Base-by-base conservation (phyloP, 2,113 vertebrate genomes). In the Felis chaus region DNA sequence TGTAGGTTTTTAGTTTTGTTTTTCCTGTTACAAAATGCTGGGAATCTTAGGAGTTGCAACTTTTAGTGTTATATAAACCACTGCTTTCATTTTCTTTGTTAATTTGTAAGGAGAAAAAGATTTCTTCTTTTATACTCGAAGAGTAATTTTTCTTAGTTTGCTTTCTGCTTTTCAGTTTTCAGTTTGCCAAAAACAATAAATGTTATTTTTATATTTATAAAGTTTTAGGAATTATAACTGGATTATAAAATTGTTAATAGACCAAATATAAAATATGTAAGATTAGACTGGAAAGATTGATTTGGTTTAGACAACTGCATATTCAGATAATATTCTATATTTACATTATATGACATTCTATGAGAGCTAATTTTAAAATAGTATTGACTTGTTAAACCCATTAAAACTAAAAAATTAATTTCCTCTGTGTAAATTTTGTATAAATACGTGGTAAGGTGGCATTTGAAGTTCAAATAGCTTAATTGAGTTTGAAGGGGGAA, bases 401-500 rank as follows among this genome's bases (percentile, higher is more conserved):
- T 98, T 98, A 98, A 97, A 97, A 98, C 94, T 98, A 97, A 98
- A 98, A 98, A 98, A 97, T 95, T 66, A 98, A 98, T 99, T 97
- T 98, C 89, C 88, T 85, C 80, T 98, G 84, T 95, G 96, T 98
- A 95, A 97, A 94, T 98, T 99, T 99, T 99, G 97, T 98, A 97
- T 99, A 98, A 99, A 98, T 99, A 99, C 97, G 98, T 99, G 97
- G 98, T 98, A 99, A 99, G 98, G 99, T 98, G 98, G 98, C 99
- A 99, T 99, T 99, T 99, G 99, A 98, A 98, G 97, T 98, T 99
- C 98, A 98, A 98, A 99, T 98, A 98, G 98, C 98, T 99, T 99
- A 99, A 99, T 99, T 99, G 99, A 99, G 99, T 99, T 99, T 99
- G 98, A 98, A 97, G 98, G 98, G 98, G 99, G 98, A 98, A 94